These are phyloP conservation scores for Centroberyx gerrardi DNA, from an alignment of 2,797 vertebrate species.

Conservation along the genomic window DNA sequence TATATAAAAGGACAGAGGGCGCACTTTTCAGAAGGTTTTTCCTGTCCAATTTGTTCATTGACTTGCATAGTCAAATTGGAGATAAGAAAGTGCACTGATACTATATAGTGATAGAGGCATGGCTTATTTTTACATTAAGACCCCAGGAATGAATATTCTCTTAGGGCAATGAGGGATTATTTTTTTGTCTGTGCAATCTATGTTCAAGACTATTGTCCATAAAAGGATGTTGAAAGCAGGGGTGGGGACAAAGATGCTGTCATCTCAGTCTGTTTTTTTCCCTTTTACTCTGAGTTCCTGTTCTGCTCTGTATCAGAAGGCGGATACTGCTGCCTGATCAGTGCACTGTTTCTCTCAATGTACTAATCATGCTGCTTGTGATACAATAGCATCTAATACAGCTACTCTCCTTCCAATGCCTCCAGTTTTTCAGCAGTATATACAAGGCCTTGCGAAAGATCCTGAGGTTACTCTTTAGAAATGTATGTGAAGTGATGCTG, in stretches of 20 bases:
- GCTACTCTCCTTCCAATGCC: constrained; percentile 50
- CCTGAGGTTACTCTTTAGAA: constrained; percentile 82
- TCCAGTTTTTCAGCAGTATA: constrained; percentile 81
- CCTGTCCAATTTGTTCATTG: too few species aligned
- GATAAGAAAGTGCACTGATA: too few species aligned
- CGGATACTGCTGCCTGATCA: not conserved
- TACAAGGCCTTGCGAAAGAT: constrained; percentile 82
- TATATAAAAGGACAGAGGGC: too few species aligned
- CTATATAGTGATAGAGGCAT: too few species aligned
- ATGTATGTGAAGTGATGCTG: constrained; percentile 76
- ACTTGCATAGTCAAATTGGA: too few species aligned
- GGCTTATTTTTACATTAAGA: too few species aligned
- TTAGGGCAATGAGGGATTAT: too few species aligned
- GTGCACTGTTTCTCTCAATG: not conserved
- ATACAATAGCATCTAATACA: constrained; percentile 1
- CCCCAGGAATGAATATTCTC: too few species aligned
- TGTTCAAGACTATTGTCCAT: constrained; percentile 13
- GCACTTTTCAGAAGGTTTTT: too few species aligned
- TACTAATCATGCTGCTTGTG: not conserved
- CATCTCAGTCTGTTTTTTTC: not conserved
- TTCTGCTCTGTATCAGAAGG: not conserved
- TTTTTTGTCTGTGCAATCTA: not conserved
- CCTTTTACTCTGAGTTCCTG: not conserved
- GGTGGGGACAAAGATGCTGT: not conserved
- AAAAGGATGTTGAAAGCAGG: constrained; percentile 18